Conservation (phyloP, 2,888 invertebrate genomes). For the Rapana venosa region DNA sequence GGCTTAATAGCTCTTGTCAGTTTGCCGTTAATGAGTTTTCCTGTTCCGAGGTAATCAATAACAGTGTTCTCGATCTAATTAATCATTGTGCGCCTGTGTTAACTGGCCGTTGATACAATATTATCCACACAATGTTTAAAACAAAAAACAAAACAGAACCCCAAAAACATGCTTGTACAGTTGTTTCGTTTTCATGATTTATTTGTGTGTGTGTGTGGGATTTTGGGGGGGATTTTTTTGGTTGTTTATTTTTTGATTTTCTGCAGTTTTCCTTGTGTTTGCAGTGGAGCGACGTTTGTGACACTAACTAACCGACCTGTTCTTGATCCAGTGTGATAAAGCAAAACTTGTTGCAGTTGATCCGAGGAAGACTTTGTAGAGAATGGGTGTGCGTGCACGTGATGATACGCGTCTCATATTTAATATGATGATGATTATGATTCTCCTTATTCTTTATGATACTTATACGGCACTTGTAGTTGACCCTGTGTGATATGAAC, state of each 20-base stretch:
- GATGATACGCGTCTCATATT: not conserved
- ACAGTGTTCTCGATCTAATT: not conserved
- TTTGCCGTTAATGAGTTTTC: not conserved
- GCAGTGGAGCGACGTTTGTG: not conserved
- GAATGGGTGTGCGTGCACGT: not conserved
- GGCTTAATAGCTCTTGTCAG: not conserved
- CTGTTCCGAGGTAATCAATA: not conserved
- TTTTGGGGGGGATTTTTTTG: not conserved
- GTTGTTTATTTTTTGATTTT: not conserved
- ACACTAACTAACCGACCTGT: not conserved
- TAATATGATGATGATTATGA: not conserved
- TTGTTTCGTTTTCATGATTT: not conserved
- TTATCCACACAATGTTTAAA: not conserved
- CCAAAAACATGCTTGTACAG: not conserved
- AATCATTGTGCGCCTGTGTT: not conserved
- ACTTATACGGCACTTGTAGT: not conserved
- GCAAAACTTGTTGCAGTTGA: not conserved
- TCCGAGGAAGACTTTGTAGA: not conserved
- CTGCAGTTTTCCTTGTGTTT: not conserved
- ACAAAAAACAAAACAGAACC: not conserved
- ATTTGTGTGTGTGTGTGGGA: not conserved
- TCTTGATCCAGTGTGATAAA: conserved; percentile 27
- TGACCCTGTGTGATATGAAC: conserved; percentile 7
- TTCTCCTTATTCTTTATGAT: not conserved
- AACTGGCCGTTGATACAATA: not conserved